Conservation (phyloP, 2,888 invertebrate genomes). For the Tipula helvola region DNA sequence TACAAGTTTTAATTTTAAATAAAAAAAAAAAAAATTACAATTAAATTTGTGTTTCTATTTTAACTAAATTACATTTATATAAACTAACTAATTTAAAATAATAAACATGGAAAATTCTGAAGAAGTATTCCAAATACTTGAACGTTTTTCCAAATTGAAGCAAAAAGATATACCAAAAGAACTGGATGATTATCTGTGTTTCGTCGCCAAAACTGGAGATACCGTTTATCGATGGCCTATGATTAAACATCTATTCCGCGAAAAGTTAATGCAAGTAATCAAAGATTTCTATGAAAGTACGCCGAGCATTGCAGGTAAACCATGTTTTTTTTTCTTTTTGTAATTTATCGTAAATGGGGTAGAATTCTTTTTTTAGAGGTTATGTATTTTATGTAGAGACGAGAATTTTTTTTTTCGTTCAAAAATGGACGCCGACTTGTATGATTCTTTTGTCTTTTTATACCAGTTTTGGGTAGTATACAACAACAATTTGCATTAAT, state of each 20-base stretch:
- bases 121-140: constrained; percentile 69
- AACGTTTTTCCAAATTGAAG: constrained; percentile 66
- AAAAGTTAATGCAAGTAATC: constrained; percentile 76
- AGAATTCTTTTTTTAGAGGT: neutral
- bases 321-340: neutral
- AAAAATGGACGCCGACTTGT: constrained; percentile 6
- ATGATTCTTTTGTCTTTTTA: neutral
- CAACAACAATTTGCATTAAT: neutral
- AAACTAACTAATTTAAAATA: neutral
- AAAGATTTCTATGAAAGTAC: constrained; percentile 76
- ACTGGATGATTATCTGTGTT: constrained; percentile 76
- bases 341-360: neutral
- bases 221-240: constrained; percentile 86
- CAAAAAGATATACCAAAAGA: constrained; percentile 76
- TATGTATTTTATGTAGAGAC: neutral
- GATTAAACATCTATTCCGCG: constrained; percentile 75
- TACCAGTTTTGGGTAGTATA: neutral
- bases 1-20: neutral
- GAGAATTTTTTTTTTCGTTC: constrained; percentile 15
- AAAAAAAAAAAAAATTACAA: neutral
- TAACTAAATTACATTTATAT: neutral
- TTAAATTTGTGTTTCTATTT: neutral
- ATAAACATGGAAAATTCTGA: constrained; percentile 65
- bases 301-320: constrained; percentile 39
- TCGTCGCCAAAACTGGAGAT: constrained; percentile 89